Evolutionary conservation across 2,113 vertebrate genomes (phyloP).

Genomic region (Forbesichthys agassizii): DNA sequence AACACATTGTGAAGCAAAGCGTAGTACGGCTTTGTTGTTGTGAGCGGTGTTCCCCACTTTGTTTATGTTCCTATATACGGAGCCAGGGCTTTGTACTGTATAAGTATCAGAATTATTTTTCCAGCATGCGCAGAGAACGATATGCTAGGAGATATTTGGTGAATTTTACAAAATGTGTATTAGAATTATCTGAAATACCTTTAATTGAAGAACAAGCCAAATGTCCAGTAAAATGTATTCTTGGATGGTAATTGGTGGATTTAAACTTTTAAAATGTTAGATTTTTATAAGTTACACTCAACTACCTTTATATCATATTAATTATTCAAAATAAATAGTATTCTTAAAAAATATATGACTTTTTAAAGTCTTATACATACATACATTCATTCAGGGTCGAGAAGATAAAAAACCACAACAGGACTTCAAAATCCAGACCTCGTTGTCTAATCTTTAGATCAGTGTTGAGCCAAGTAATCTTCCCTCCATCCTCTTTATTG

Average conservation of each 20-base stretch:
- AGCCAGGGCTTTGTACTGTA: too few species aligned
- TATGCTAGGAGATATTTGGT: too few species aligned
- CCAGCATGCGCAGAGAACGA: too few species aligned
- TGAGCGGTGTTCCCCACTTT: too few species aligned
- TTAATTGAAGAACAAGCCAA: conserved; percentile 4
- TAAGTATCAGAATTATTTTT: too few species aligned
- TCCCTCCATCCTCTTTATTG: conserved; percentile 28
- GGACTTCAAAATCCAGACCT: conserved; percentile 44
- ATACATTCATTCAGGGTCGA: conserved; percentile 10
- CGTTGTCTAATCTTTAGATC: conserved; percentile 45
- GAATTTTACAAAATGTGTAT: too few species aligned
- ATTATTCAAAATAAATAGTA: background rate
- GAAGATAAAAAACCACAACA: background rate
- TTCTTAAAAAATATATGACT: background rate
- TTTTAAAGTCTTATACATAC: background rate
- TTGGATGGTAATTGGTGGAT: conserved; percentile 18
- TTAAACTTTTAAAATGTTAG: conserved; percentile 27
- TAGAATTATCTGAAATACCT: too few species aligned
- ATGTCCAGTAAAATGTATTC: conserved; percentile 21
- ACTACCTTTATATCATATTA: background rate
- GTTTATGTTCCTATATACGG: too few species aligned
- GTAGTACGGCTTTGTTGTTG: too few species aligned
- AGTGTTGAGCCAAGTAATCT: conserved; percentile 33
- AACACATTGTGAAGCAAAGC: too few species aligned
- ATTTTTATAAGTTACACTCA: conserved; percentile 13